Evolutionary conservation across 2,797 vertebrate genomes (phyloP), one percentile per base, ranked within the genome.

Genomic region (Danio aesculapii): DNA sequence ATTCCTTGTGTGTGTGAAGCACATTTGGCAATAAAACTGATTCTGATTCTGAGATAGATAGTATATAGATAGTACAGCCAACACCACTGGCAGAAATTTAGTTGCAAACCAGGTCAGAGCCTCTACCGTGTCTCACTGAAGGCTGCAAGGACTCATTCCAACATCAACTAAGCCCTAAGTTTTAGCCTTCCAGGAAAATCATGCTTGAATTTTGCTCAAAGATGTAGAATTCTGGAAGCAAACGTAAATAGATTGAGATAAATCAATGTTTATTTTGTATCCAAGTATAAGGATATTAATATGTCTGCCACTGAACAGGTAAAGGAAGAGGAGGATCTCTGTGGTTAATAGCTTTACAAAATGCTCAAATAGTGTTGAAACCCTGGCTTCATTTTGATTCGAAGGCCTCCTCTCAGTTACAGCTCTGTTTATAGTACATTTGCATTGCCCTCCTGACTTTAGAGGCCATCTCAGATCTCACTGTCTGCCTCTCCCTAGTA

Each of bases 351-450:
- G 88, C 86, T 89, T 90, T 85, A 91, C 93, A 94, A 94, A 94
- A 95, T 91, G 92, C 92, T 88, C 91, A 86, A 90, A 87, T 91
- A 87, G 87, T 92, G 91, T 91, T 95, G 93, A 95, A 93, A 94
- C 93, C 87, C 91, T 94, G 93, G 88, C 93, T 92, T 88, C 87
- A 87, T 87, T n/a, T 89, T 94, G 93, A 95, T 30, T 94, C 94
- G 93, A 94, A 94, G 94, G 92, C 93, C 91, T 92, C 90, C 84
- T 85, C 78, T 90, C 88, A 91, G 91, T 90, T 92, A 91, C 90
- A 92, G 89, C 89, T 83, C 91, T 93, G 93, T 94, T 95, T 94
- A 94, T 93, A 93, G 92, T 93, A 90, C 90, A 94, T 94, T 94
- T 94, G 92, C 94, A 93, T 94, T 85, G 90, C 93, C 94, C 89